phyloP scores from a whole-genome alignment of 2,888 invertebrate genomes.

The Cryptus armator region DNA sequence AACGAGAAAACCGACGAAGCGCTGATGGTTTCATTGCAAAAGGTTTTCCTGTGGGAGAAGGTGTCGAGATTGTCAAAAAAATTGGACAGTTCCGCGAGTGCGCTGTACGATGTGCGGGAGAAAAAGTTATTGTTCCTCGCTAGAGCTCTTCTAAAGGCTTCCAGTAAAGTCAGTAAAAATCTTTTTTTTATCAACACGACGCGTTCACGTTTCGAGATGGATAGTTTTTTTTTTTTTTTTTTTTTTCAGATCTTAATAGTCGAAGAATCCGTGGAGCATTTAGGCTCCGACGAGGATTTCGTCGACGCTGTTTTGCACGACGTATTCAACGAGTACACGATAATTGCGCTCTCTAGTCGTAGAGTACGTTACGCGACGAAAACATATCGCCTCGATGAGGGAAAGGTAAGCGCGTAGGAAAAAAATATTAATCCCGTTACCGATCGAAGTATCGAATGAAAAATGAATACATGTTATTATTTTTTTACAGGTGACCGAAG shows the following conservation, averaged over 20 bases:
- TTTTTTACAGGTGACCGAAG: slow-evolving; percentile 55
- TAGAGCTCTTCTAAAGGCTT: slow-evolving; percentile 70
- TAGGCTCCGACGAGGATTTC: slow-evolving; percentile 71
- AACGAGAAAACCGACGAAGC: slow-evolving; percentile 69
- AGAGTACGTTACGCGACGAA: slow-evolving; percentile 69
- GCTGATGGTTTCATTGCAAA: slow-evolving; percentile 73
- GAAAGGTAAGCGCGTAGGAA: slow-evolving; percentile 62
- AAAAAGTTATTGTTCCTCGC: slow-evolving; percentile 74
- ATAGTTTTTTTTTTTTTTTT: slow-evolving; percentile 29
- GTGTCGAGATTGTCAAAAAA: slow-evolving; percentile 73
- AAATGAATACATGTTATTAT: slow-evolving; percentile 14
- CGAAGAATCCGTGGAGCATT: slow-evolving; percentile 71
- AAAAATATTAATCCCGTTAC: background rate
- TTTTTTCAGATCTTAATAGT: slow-evolving; percentile 74
- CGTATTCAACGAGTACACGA: slow-evolving; percentile 73
- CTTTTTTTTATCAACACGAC: slow-evolving; percentile 7
- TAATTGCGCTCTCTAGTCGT: slow-evolving; percentile 74
- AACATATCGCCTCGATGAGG: slow-evolving; percentile 65
- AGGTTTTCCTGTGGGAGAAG: slow-evolving; percentile 75
- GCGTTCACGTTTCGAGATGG: background rate
- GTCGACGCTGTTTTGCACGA: slow-evolving; percentile 72
- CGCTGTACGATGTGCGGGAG: slow-evolving; percentile 72
- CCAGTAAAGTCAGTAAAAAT: slow-evolving; percentile 69
- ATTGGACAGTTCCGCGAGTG: slow-evolving; percentile 71
- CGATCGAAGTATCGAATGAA: background rate